Base-by-base conservation (phyloP, 2,888 invertebrate species). In the Pachycephus smyrnensis region DNA sequence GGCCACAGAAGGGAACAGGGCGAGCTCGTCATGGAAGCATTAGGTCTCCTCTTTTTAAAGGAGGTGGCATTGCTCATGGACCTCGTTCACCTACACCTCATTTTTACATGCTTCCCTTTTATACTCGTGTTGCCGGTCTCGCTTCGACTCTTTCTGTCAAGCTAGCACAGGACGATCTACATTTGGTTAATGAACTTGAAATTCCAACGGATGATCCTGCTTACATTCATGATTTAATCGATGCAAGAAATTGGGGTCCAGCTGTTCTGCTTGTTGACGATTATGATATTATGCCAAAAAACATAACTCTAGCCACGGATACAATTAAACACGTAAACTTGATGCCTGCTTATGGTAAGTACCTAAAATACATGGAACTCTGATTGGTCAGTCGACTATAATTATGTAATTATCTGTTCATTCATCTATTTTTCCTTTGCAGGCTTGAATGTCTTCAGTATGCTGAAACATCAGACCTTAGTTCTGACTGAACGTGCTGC, bases 1-100 rank as follows among this genome's bases (percentile, higher is more conserved):
- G 98, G 98, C 97, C 97, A 0, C 99, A 99, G 90, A 99, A 99
- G 92, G 98, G 98, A 33, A 89, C 94, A 37, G 99, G 99, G 0
- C 94, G 94, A 84, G 97, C 99, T 1, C 94, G 99, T 73, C 98
- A 98, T 89, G 98, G 98, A 23, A 98, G 97, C 15, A 97, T 97
- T 80, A 94, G 98, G 79, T 97, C 98, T 3, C 99, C 99, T 0
- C 90, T 98, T 1, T 98, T 95, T 92, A 93, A 93, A 82, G 95
- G 96, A 0, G 98, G 99, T 88, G 99, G 98, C 73, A 90, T 95
- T 73, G 94, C 94, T 9, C 97, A 98, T 89, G 99, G 99, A 0
- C 99, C 99, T 0, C 94, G 98, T 71, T 96, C 97, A 0, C 98
- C 98, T 0, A 96, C 95, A 71, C 94, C 97, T 0, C 96, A 97